Evolutionary conservation across 1,140 invertebrate genomes (phyloP), one percentile per base, ranked within the genome.

Genomic region (Trinorchestia longiramus): DNA sequence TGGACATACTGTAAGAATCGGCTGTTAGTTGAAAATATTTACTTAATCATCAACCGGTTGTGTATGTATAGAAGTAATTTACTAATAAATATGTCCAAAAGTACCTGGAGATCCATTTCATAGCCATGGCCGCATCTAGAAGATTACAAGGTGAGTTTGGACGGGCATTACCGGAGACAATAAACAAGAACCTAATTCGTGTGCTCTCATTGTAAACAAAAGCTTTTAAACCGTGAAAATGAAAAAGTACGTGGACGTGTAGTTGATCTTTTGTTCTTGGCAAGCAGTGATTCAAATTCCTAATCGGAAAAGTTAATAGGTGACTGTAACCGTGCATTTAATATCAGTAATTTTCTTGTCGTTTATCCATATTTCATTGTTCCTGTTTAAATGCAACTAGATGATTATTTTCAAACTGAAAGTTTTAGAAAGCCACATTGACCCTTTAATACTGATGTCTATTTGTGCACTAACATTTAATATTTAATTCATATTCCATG

Each of bases 41-140:
- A 94, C 92, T 47, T 94, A 45, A 94, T n/a, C 92, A 94, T 94
- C 92, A 45, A 47, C 92, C 92, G 92, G 92, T 94, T 94, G 92
- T 94, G 92, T 43, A 94, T 94, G 92, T 94, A 47, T 94, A 94
- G 92, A 42, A 47, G 92, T 94, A 94, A 47, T 94, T 94, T 94
- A 94, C 43, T 94, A 45, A 94, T 94, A 94, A 94, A 94, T 94
- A 94, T 94, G 92, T 94, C 92, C 41, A 94, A 94, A 47, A 94
- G 92, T 94, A 94, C 92, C 92, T 94, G 92, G 92, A 94, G 92
- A 94, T 94, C 92, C 44, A 94, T 47, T 94, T 94, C 92, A 94
- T 94, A 94, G 92, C 92, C 92, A 94, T 94, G 92, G 92, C 92
- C 92, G 92, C 92, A 40, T 94, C 92, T 94, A 94, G 92, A 94